Conservation (phyloP, 1,140 invertebrate species). For the Drosophila lacteicornis region DNA sequence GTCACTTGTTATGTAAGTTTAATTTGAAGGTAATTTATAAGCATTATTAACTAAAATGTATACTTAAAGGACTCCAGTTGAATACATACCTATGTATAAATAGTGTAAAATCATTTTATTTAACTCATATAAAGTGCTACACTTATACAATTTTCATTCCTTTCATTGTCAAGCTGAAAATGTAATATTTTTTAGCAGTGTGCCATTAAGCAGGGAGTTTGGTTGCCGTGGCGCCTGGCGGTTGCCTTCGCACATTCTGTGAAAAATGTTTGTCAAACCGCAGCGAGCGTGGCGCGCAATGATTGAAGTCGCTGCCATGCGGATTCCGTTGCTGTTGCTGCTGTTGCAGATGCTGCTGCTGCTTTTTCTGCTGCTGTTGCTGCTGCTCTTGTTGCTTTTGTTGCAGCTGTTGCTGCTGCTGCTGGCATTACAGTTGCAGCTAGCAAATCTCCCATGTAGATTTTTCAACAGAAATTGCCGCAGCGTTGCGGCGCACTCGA, state of each 20-base stretch:
- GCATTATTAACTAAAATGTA: too few relatives aligned
- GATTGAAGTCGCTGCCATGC: slow-evolving; percentile 77
- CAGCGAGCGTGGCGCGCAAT: slow-evolving; percentile 76
- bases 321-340: slow-evolving; percentile 51
- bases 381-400: slow-evolving; percentile 21
- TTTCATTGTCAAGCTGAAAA: neutral
- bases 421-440: slow-evolving; percentile 38
- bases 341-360: slow-evolving; percentile 29
- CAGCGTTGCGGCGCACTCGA: slow-evolving; percentile 69
- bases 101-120: too few relatives aligned
- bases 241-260: slow-evolving; percentile 72
- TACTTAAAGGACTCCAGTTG: too few relatives aligned
- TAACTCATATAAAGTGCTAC: too few relatives aligned
- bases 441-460: slow-evolving; percentile 62
- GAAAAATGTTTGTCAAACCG: slow-evolving; percentile 82
- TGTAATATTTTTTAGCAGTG: slow-evolving; percentile 8
- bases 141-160: too few relatives aligned
- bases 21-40: too few relatives aligned
- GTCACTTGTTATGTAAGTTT: too few relatives aligned
- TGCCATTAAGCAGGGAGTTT: slow-evolving; percentile 35
- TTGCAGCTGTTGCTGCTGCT: slow-evolving; percentile 13
- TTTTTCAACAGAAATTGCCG: slow-evolving; percentile 76
- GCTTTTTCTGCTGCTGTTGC: slow-evolving; percentile 23
- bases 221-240: slow-evolving; percentile 30
- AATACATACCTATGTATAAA: too few relatives aligned